These are phyloP conservation scores for Ennomos fuscantarius DNA, from an alignment of 2,888 invertebrate species.

Conservation along the genomic window DNA sequence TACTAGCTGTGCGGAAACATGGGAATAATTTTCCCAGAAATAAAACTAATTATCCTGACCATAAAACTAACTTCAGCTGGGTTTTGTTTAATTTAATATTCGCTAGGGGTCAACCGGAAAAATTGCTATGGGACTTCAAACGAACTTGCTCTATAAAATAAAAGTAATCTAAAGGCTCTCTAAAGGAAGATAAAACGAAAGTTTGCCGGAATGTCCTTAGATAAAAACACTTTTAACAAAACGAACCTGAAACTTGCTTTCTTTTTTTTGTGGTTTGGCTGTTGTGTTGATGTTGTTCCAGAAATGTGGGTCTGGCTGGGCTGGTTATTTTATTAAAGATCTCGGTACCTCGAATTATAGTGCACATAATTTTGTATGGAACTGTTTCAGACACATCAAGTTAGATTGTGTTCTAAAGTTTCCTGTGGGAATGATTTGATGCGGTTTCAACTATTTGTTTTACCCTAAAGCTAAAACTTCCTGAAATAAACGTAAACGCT, in stretches of 20 bases:
- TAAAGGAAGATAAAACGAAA: slow-evolving; percentile 38
- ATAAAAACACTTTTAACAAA: slow-evolving; percentile 30
- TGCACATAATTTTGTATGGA: no score
- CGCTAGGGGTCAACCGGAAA: slow-evolving; percentile 40
- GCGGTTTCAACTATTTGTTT: no score
- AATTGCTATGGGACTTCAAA: slow-evolving; percentile 41
- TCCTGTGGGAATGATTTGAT: no score
- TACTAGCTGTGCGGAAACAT: not conserved
- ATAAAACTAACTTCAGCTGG: slow-evolving; percentile 33
- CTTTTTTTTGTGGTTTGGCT: slow-evolving; percentile 18
- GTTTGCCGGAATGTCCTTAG: slow-evolving; percentile 31
- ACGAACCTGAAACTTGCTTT: slow-evolving; percentile 15
- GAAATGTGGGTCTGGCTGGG: not conserved
- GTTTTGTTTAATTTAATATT: slow-evolving; percentile 40
- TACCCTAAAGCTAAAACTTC: no score
- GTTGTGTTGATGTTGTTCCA: slow-evolving; percentile 3
- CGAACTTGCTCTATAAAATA: slow-evolving; percentile 41
- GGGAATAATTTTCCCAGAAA: not conserved
- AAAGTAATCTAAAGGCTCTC: slow-evolving; percentile 40
- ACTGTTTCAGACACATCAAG: no score
- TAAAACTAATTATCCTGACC: slow-evolving; percentile 28
- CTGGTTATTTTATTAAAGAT: not conserved
- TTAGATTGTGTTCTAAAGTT: no score
- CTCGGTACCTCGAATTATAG: no score
- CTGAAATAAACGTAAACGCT: not conserved